These are phyloP conservation scores for Myiotriccus ornatus DNA, from an alignment of 2,797 vertebrate species.

Conservation along the genomic window DNA sequence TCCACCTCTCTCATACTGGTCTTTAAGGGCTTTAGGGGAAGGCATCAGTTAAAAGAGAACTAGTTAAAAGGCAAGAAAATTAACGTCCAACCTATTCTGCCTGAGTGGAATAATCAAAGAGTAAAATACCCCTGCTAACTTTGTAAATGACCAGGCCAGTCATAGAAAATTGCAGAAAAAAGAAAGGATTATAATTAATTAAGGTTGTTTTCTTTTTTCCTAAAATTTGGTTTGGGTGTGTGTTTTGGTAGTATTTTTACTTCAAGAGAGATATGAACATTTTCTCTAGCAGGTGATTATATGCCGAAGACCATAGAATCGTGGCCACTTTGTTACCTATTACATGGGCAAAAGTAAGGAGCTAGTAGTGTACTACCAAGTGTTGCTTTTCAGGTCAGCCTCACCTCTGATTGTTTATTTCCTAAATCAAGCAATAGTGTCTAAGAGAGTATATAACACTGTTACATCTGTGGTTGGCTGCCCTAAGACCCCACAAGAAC, in stretches of 20 bases:
- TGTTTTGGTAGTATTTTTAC: not conserved
- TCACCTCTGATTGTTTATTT: not conserved
- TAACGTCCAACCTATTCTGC: not conserved
- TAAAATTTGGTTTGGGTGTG: not conserved
- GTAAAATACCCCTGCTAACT: not conserved
- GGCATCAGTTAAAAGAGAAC: fast-evolving
- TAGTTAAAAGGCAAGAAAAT: not conserved
- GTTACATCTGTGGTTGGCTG: not conserved
- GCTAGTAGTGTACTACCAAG: not conserved
- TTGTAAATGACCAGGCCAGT: not conserved
- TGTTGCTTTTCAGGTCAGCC: not conserved
- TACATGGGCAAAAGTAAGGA: not conserved
- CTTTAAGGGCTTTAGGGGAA: not conserved
- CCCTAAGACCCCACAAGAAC: not conserved
- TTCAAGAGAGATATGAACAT: not conserved
- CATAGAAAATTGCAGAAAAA: not conserved
- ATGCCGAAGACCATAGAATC: not conserved
- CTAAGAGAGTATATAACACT: not conserved
- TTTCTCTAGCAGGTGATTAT: not conserved
- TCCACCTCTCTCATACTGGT: not conserved
- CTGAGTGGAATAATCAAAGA: not conserved
- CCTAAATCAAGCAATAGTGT: not conserved
- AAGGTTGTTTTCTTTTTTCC: fast-evolving
- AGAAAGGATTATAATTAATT: not conserved
- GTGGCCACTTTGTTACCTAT: not conserved